These are phyloP conservation scores for Aplysina aerophoba DNA, from an alignment of 37 sponge, comb jelly and placozoan genomes.

Conservation along the genomic window DNA sequence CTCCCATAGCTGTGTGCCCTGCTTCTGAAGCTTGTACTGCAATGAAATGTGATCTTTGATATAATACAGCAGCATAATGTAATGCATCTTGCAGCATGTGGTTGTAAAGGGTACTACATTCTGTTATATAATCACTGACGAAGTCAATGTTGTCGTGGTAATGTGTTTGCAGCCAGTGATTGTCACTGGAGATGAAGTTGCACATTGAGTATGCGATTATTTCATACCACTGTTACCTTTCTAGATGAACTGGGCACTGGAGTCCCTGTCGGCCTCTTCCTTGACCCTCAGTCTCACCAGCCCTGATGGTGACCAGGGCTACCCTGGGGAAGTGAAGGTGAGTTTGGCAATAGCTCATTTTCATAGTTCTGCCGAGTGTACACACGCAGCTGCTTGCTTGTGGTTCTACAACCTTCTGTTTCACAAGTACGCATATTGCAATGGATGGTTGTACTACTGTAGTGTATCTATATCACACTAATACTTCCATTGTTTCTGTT, in stretches of 20 bases:
- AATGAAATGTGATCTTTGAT: too few relatives aligned
- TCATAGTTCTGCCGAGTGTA: too few relatives aligned
- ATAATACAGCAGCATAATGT: too few relatives aligned
- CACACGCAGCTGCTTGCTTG: too few relatives aligned
- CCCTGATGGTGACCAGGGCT: slow-evolving; percentile 87
- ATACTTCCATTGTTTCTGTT: too few relatives aligned
- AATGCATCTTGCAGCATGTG: not conserved
- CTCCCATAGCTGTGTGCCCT: not conserved
- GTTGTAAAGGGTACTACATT: not conserved
- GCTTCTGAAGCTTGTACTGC: too few relatives aligned
- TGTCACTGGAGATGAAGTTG: not conserved
- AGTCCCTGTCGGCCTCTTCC: not conserved
- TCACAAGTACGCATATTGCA: too few relatives aligned
- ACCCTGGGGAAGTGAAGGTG: slow-evolving; percentile 77
- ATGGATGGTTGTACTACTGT: too few relatives aligned
- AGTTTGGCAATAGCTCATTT: too few relatives aligned
- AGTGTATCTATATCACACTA: too few relatives aligned
- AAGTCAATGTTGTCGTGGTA: not conserved
- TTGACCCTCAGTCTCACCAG: slow-evolving; percentile 64
- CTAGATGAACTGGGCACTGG: slow-evolving; percentile 57
- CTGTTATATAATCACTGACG: not conserved
- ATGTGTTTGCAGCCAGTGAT: not conserved
- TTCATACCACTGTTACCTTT: not conserved
- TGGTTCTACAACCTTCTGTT: too few relatives aligned
- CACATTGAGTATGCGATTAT: not conserved